Evolutionary conservation across 2,797 vertebrate species (phyloP), one percentile per base, ranked within the genome.

Genomic region (Cyclopterus lumpus): DNA sequence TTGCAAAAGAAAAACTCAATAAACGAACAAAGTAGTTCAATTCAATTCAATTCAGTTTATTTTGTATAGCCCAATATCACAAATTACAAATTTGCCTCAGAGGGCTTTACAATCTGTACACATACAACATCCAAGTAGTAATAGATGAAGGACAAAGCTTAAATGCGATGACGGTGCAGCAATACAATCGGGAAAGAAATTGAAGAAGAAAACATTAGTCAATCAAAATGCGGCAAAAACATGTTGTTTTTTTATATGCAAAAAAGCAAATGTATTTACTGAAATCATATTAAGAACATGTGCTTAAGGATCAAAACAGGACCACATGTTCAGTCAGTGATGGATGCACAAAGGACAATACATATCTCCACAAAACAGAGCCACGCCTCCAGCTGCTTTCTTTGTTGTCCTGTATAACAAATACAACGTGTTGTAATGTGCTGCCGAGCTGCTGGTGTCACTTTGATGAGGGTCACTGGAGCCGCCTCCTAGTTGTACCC

Each of bases 381-480:
- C 48, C 22, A 6, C 14, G n/a, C 46, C 8, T 4, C n/a, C 28
- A 38, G 46, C 12, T n/a, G 24, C 38, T 12, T 3, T 15, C 58
- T 55, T 14, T 44, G 34, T 16, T 10, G 14, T 42, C 16, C 42
- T 36, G 32, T 44, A 48, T 55, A 61, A 61, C 32, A 26, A 28
- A 71, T 12, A 34, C 18, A 30, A 18, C 28, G 4, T 40, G 18
- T n/a, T 62, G 65, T 26, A 10, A 30, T 26, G 68, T 20, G 26
- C 20, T 18, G 32, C 36, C 3, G 49, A 53, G 60, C 38, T 75
- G 67, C 14, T 77, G 18, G 51, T 44, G 57, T 40, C 42, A 34
- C 51, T 71, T 59, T 61, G 48, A 67, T 38, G 48, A 76, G 71
- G 66, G 67, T 77, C 76, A 69, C 36, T 8, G 65, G 10, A 57